Percentiles rank a stretch among this genome's conserved stretches.
phyloP scores from a whole-genome alignment of 53 echinoderm and acorn worm species.

The Echinarachnius parma region DNA sequence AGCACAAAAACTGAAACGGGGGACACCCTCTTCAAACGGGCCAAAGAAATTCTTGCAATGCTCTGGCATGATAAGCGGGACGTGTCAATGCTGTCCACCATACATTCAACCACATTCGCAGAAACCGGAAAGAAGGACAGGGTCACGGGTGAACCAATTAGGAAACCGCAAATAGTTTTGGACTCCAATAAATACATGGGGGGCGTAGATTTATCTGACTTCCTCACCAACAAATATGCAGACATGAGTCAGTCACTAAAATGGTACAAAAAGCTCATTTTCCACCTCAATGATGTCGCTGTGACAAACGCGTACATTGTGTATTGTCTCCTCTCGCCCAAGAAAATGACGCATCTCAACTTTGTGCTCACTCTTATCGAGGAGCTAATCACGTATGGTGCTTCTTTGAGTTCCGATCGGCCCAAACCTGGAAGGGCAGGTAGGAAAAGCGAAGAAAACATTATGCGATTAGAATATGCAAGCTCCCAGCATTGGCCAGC shows the following conservation, averaged over 20 bases:
- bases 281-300: constrained; percentile 38
- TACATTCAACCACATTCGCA: background rate
- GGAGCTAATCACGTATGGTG: background rate
- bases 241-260: constrained; percentile 9
- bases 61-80: constrained; percentile 27
- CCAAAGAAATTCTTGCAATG: constrained; percentile 25
- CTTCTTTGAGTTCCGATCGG: background rate
- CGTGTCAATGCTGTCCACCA: constrained; percentile 32
- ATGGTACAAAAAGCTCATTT: constrained; percentile 46
- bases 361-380: constrained; percentile 14
- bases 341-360: background rate
- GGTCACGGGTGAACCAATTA: constrained; percentile 5
- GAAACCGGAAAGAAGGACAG: constrained; percentile 19
- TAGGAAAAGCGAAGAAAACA: no score
- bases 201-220: constrained; percentile 35
- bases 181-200: constrained; percentile 49
- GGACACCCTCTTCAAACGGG: constrained; percentile 11
- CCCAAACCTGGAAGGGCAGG: no score
- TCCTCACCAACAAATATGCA: constrained; percentile 16
- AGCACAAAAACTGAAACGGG: constrained; percentile 3
- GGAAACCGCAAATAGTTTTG: constrained; percentile 27
- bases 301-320: constrained; percentile 40
- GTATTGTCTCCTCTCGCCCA: background rate
- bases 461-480: no score
- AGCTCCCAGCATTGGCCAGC: no score